These are phyloP conservation scores for Gephyroberyx darwinii DNA, from an alignment of 2,797 vertebrate species.

Conservation along the genomic window DNA sequence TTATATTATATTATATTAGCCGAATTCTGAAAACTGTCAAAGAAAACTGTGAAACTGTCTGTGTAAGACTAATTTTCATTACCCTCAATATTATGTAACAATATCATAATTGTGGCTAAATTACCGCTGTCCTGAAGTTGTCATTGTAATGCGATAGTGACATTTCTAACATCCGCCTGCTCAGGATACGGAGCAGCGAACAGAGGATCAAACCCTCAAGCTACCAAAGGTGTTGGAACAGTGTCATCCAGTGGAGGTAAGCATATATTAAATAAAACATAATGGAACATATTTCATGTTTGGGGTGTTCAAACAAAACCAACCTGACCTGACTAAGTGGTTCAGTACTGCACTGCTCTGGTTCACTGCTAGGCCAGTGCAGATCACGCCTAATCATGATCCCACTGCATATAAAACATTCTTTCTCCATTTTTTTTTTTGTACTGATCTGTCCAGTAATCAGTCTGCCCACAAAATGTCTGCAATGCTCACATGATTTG, in stretches of 20 bases:
- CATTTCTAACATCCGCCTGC: not conserved
- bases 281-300: not conserved
- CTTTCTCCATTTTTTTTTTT: not conserved
- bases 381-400: too few species aligned
- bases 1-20: not conserved
- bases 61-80: too few species aligned
- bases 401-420: not conserved
- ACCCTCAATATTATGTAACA: too few species aligned
- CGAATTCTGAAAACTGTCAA: too few species aligned
- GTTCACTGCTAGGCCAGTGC: too few species aligned
- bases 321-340: not conserved
- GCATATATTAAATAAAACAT: not conserved
- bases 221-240: constrained; percentile 60
- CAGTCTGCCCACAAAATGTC: not conserved
- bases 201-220: constrained; percentile 35
- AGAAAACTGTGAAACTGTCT: too few species aligned
- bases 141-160: too few species aligned
- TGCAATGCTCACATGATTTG: not conserved
- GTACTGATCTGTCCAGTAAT: not conserved
- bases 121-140: too few species aligned
- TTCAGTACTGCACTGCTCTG: too few species aligned
- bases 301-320: not conserved
- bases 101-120: too few species aligned
- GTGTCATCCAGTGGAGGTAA: constrained; percentile 41
- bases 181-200: constrained; percentile 41